Base-by-base conservation (phyloP, 2,113 vertebrate species). In the Dolichallabes microphthalmus region DNA sequence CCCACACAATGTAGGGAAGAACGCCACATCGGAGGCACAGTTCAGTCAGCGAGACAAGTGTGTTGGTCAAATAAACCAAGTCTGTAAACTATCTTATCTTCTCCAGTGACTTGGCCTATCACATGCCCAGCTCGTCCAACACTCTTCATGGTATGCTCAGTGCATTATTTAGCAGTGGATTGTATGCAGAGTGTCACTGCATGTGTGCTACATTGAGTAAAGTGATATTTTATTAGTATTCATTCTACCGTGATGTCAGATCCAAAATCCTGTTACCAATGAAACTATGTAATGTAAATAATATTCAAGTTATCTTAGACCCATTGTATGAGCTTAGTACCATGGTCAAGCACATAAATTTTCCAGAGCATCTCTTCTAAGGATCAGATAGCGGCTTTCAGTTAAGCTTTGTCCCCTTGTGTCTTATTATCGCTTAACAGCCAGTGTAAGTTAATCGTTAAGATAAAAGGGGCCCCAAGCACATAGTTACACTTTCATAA, bases 381-480 rank as follows among this genome's bases (percentile, higher is more conserved):
- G 53, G 45, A 68, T 76, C 60, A 76, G 12, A 53, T 55, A 66
- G 45, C 13, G 66, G 82, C 13, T 64, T 77, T 63, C 27, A 84
- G 30, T 35, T n/a, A 22, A 82, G 17, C 30, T 68, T 15, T 39
- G 30, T 69, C 30, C 45, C 27, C 35, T 60, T 73, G 22, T 17
- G 12, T 35, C 50, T 27, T 53, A 55, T 22, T 53, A 53, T n/a
- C 10, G 20, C 55, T 52, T 58, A 69, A 22, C 22, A 13, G 22
- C 45, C 17, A 14, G 14, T n/a, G 19, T 32, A 19, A 14, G 57
- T 61, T 75, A 60, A 83, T 83, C 32, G n/a, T 83, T 52, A 30
- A 27, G n/a, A 45, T 20, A 20, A 76, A 60, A 58, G 25, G 10
- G 30, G 10, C 30, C 39, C 12, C 20, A 30, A n/a, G 9, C 19